Evolutionary conservation across 1,140 invertebrate species (phyloP).

Genomic region (Aricia agestis): DNA sequence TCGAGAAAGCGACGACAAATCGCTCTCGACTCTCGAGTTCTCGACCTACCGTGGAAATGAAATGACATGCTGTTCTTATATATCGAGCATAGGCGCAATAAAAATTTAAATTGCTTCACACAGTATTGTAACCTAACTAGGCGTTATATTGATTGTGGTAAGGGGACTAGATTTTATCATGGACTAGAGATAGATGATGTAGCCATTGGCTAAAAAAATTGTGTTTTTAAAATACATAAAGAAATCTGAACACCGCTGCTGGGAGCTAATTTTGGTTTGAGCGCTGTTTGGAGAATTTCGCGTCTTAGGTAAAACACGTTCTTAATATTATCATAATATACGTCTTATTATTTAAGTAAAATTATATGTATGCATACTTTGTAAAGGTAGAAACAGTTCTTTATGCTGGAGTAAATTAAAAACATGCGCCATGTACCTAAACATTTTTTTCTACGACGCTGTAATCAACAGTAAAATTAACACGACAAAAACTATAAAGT

Average conservation of each 20-base stretch:
- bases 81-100: not conserved
- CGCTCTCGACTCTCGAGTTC: not conserved
- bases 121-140: not conserved
- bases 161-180: not conserved
- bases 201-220: too few relatives aligned
- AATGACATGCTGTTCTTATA: not conserved
- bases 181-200: not conserved
- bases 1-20: conserved; percentile 12
- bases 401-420: not conserved
- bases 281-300: too few relatives aligned
- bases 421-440: not conserved
- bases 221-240: too few relatives aligned
- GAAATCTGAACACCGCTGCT: too few relatives aligned
- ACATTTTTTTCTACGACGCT: not conserved
- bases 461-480: not conserved
- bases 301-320: too few relatives aligned
- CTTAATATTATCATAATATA: too few relatives aligned
- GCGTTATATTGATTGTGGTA: not conserved
- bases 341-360: too few relatives aligned
- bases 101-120: conserved; percentile 1
- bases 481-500: not conserved
- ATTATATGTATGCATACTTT: too few relatives aligned
- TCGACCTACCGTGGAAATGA: conserved; percentile 6
- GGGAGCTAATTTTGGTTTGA: too few relatives aligned
- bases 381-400: too few relatives aligned